Evolutionary conservation across 1,140 invertebrate species (phyloP).

Genomic region (Samia ricini): DNA sequence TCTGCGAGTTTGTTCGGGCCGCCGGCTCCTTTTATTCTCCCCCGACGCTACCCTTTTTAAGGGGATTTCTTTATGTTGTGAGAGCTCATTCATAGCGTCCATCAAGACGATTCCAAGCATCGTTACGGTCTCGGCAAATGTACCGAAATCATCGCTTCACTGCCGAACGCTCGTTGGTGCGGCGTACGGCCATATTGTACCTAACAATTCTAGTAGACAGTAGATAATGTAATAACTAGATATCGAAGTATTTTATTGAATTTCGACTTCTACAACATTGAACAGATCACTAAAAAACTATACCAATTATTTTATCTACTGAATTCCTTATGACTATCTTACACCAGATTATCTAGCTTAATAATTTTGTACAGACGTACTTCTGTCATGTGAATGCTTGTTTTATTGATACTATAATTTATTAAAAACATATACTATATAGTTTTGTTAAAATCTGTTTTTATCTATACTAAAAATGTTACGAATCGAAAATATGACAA

Average conservation of each 20-base stretch:
- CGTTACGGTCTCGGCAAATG: conserved; percentile 75
- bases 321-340: neutral
- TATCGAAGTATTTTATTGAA: conserved; percentile 43
- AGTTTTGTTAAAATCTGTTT: too few species aligned
- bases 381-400: neutral
- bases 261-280: conserved; percentile 29
- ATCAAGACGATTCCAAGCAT: conserved; percentile 72
- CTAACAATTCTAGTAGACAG: conserved; percentile 38
- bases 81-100: conserved; percentile 76
- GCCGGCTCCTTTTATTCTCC: conserved; percentile 55
- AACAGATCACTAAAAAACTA: neutral
- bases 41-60: conserved; percentile 75
- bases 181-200: conserved; percentile 65
- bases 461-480: too few species aligned
- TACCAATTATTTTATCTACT: neutral
- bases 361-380: too few species aligned
- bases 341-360: neutral
- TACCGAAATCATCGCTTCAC: conserved; percentile 76
- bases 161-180: conserved; percentile 45
- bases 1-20: conserved; percentile 39
- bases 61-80: conserved; percentile 78
- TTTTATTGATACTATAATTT: neutral
- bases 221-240: conserved; percentile 20
- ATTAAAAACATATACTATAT: too few species aligned
- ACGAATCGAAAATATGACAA: too few species aligned